Percentiles rank a stretch among this genome's conserved stretches.
Evolutionary conservation across 2,888 invertebrate species (phyloP).

Genomic region (Oithona nana): DNA sequence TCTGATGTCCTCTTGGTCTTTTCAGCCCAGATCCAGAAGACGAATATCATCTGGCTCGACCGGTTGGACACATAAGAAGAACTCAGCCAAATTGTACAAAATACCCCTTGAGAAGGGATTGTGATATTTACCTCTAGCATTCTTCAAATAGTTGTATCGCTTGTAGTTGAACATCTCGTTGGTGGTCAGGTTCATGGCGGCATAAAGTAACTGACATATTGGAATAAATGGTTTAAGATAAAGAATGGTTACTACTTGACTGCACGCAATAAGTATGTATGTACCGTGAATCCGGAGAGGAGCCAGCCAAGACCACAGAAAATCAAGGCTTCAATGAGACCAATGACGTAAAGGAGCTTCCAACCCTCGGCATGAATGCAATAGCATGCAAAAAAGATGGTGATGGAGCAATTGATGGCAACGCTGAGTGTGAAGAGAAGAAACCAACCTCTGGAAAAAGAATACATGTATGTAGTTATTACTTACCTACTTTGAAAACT

Average conservation of each 20-base stretch:
- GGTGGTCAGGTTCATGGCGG: conserved; percentile 78
- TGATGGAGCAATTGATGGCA: conserved; percentile 66
- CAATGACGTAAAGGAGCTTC: conserved; percentile 62
- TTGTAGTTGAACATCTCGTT: conserved; percentile 90
- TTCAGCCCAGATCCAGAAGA: neutral
- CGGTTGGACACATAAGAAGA: conserved; percentile 47
- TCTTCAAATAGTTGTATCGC: conserved; percentile 68
- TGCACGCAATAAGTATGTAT: neutral
- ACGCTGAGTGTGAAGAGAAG: conserved; percentile 70
- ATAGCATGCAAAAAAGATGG: conserved; percentile 69
- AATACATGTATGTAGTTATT: neutral
- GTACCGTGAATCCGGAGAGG: conserved; percentile 66
- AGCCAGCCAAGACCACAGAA: conserved; percentile 74
- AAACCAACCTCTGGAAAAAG: conserved; percentile 61
- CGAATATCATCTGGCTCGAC: conserved; percentile 12
- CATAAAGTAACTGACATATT: conserved; percentile 55
- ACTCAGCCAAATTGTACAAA: conserved; percentile 65
- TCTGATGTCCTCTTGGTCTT: too few species aligned
- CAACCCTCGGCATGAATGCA: conserved; percentile 66
- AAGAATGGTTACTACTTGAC: neutral
- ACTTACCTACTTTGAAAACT: neutral
- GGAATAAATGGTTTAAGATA: conserved; percentile 19
- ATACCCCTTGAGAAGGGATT: conserved; percentile 83
- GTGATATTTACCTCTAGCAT: conserved; percentile 66
- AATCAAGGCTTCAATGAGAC: conserved; percentile 56